Conservation (phyloP, 2,888 invertebrate species). For the Mesopsocus fuscifrons region DNA sequence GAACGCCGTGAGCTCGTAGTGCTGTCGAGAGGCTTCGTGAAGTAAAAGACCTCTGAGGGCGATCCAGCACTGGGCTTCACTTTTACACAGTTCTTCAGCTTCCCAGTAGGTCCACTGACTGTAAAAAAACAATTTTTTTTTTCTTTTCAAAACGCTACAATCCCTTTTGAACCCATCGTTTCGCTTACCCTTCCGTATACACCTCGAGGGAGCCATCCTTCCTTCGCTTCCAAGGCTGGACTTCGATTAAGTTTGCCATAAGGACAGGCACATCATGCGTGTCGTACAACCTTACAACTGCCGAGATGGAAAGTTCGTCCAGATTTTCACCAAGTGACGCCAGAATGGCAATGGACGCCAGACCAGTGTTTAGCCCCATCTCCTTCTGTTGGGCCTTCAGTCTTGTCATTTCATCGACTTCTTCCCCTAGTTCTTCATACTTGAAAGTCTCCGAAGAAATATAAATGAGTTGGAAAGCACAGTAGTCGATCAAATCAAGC, state of each 20-base stretch:
- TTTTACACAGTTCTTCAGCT: not conserved
- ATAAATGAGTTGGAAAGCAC: not conserved
- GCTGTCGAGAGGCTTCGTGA: not conserved
- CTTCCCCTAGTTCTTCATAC: too few relatives aligned
- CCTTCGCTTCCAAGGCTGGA: conserved; percentile 2
- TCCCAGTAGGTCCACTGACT: not conserved
- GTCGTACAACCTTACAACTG: not conserved
- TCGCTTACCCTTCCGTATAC: too few relatives aligned
- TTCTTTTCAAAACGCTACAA: too few relatives aligned
- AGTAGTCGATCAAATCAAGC: not conserved
- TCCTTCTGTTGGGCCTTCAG: not conserved
- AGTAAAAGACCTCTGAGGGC: not conserved
- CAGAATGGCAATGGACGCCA: not conserved
- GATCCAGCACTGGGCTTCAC: not conserved
- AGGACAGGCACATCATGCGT: conserved; percentile 5
- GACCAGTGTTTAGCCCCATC: not conserved
- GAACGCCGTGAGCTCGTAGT: not conserved
- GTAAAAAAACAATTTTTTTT: too few relatives aligned
- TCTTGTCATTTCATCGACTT: not conserved
- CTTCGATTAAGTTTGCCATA: not conserved
- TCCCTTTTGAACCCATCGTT: too few relatives aligned
- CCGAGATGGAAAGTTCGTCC: not conserved
- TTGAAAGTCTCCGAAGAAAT: not conserved
- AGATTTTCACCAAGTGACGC: not conserved
- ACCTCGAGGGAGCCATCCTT: too few relatives aligned